phyloP scores from a whole-genome alignment of 2,113 vertebrate genomes.

The Centropristis striata region DNA sequence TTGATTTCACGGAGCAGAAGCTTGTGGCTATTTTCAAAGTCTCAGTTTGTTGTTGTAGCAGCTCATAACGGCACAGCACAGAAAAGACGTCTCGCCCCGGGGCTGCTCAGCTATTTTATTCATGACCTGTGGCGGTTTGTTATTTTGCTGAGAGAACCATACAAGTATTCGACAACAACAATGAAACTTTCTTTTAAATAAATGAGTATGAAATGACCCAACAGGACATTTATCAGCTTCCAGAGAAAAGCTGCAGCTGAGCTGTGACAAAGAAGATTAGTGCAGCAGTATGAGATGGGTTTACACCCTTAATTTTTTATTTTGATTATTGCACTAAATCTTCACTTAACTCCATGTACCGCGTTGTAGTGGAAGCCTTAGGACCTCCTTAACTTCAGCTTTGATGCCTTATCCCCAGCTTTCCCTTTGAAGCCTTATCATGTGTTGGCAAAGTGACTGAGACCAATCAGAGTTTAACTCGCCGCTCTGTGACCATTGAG shows the following conservation, averaged over 20 bases:
- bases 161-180: neutral
- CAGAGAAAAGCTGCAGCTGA: neutral
- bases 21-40: slow-evolving; percentile 3
- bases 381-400: slow-evolving; percentile 24
- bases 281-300: slow-evolving; percentile 1
- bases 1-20: neutral
- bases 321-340: slow-evolving; percentile 20
- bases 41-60: slow-evolving; percentile 4
- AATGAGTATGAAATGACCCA: neutral
- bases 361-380: slow-evolving; percentile 22
- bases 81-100: neutral
- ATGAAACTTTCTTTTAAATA: neutral
- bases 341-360: slow-evolving; percentile 2
- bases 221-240: neutral
- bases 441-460: slow-evolving; percentile 50
- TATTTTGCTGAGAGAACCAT: neutral
- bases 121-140: neutral
- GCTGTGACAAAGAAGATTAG: neutral
- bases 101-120: neutral
- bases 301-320: slow-evolving; percentile 5
- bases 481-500: slow-evolving; percentile 9
- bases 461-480: slow-evolving; percentile 33
- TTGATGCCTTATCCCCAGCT: slow-evolving; percentile 33
- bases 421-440: slow-evolving; percentile 65
- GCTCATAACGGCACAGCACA: neutral